Percentiles rank a stretch among this genome's conserved stretches.
phyloP scores from a whole-genome alignment of 2,113 vertebrate species.

The Tachuris rubrigastra region DNA sequence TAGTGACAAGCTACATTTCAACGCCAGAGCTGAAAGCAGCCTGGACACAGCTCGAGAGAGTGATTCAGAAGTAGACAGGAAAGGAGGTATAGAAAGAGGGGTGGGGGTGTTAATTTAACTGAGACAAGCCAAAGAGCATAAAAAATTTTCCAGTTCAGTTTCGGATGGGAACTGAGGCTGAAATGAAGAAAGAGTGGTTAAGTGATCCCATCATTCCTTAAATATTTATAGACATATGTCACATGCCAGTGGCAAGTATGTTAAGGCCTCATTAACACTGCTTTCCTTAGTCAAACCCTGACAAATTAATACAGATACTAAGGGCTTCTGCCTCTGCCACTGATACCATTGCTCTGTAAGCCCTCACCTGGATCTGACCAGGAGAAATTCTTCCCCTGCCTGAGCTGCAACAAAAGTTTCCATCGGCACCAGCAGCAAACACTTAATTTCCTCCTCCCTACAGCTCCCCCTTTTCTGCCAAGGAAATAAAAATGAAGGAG shows the following conservation, averaged over 20 bases:
- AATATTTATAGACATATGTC: slow-evolving; percentile 27
- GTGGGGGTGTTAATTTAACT: neutral
- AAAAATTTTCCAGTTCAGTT: slow-evolving; percentile 39
- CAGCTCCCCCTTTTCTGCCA: neutral
- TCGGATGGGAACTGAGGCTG: slow-evolving; percentile 22
- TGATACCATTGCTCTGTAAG: neutral
- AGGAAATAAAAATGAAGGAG: slow-evolving; percentile 37
- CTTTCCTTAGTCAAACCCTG: neutral
- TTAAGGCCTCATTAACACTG: neutral
- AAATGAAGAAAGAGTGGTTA: slow-evolving; percentile 21
- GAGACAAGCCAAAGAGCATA: slow-evolving; percentile 25
- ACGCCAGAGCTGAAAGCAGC: neutral
- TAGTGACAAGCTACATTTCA: slow-evolving; percentile 20
- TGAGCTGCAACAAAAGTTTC: slow-evolving; percentile 20
- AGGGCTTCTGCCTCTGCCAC: neutral
- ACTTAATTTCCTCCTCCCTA: slow-evolving; percentile 27
- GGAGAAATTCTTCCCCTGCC: neutral
- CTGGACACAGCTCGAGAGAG: neutral
- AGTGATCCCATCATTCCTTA: slow-evolving; percentile 12
- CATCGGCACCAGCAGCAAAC: neutral
- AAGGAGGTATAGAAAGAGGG: slow-evolving; percentile 51
- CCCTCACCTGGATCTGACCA: neutral
- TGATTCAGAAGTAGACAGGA: slow-evolving; percentile 46
- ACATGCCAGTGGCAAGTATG: neutral
- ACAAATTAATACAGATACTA: neutral